phyloP scores from a whole-genome alignment of 2,888 invertebrate genomes.

The Tenthredo notha region DNA sequence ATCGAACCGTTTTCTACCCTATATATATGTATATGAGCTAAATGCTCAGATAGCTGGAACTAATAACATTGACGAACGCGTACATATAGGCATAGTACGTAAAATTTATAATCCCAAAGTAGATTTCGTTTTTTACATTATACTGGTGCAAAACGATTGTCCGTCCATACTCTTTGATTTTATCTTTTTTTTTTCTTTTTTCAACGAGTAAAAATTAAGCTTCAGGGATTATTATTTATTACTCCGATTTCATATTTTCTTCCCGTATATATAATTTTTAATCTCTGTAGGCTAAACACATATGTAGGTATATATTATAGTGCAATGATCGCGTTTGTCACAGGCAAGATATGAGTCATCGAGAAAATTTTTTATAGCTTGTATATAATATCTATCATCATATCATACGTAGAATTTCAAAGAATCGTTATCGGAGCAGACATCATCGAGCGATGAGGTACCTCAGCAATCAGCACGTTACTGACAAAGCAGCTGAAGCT shows the following conservation, averaged over 20 bases:
- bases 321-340: conserved; percentile 7
- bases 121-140: not conserved
- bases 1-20: conserved; percentile 1
- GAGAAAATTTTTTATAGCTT: not conserved
- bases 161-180: not conserved
- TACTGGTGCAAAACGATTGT: not conserved
- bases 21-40: conserved; percentile 5
- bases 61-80: conserved; percentile 10
- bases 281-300: not conserved
- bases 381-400: not conserved
- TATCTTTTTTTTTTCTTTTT: not conserved
- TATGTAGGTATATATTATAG: not conserved
- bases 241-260: not conserved
- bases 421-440: not conserved
- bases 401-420: not conserved
- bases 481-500: not conserved
- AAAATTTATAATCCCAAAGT: not conserved
- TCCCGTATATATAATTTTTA: not conserved
- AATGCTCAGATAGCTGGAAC: conserved; percentile 23
- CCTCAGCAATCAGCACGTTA: conserved; percentile 2
- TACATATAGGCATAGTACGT: not conserved
- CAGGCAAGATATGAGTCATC: not conserved
- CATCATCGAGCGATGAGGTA: not conserved
- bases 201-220: not conserved
- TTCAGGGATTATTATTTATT: not conserved